phyloP scores from a whole-genome alignment of 2,113 vertebrate species.

The Gulo gulo region DNA sequence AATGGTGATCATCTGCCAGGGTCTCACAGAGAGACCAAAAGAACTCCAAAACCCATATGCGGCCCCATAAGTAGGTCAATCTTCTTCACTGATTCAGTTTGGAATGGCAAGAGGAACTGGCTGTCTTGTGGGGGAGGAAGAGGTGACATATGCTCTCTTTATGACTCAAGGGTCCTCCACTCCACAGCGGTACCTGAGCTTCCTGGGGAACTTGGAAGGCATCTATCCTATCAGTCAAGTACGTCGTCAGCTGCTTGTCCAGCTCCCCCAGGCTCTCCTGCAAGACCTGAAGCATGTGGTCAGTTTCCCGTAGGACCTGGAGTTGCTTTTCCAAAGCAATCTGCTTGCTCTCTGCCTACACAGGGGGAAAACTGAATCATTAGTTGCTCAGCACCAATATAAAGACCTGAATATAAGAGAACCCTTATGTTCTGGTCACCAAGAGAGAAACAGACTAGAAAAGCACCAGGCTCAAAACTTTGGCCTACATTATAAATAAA shows the following conservation, averaged over 20 bases:
- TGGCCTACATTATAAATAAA: neutral
- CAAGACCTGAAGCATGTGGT: constrained; percentile 89
- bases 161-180: neutral
- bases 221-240: constrained; percentile 95
- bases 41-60: neutral
- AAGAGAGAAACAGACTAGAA: neutral
- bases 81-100: neutral
- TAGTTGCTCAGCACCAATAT: neutral
- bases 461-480: neutral
- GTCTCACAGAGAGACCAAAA: neutral
- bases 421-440: neutral
- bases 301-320: constrained; percentile 88
- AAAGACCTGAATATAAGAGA: neutral
- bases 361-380: neutral
- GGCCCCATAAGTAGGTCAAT: fast-evolving
- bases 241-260: constrained; percentile 94
- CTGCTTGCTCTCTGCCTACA: constrained; percentile 92
- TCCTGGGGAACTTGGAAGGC: constrained; percentile 95
- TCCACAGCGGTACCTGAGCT: constrained; percentile 88
- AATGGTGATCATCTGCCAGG: neutral
- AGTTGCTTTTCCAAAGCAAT: constrained; percentile 93
- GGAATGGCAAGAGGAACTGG: neutral
- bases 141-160: neutral
- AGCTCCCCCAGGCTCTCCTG: constrained; percentile 92
- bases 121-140: too few species aligned